Evolutionary conservation across 2,888 invertebrate genomes (phyloP).

Genomic region (Zonitis immaculata): DNA sequence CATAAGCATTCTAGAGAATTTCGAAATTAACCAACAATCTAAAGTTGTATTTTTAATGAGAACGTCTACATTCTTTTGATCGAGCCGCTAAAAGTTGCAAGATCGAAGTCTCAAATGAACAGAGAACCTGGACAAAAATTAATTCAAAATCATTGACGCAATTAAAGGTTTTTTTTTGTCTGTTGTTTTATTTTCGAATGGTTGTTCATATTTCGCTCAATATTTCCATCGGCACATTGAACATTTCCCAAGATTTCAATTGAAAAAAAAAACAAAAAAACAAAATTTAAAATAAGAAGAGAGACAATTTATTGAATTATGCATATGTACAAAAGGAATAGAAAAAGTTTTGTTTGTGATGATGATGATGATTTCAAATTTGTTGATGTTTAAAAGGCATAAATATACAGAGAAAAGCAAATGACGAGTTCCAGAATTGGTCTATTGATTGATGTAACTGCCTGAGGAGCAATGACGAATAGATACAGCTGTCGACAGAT

Average conservation of each 20-base stretch:
- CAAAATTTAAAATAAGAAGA: neutral
- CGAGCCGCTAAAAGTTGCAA: no score
- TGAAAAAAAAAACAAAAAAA: neutral
- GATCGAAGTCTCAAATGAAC: no score
- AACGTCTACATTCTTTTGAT: no score
- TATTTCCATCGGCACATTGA: slow-evolving; percentile 15
- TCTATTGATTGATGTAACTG: slow-evolving; percentile 35
- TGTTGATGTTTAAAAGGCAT: slow-evolving; percentile 18
- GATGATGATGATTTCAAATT: slow-evolving; percentile 15
- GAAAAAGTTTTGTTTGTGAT: no score
- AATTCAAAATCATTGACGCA: no score
- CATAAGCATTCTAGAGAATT: no score
- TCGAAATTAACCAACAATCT: no score
- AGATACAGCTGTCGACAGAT: slow-evolving; percentile 38
- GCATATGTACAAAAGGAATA: no score
- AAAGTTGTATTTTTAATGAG: no score
- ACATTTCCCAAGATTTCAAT: slow-evolving; percentile 17
- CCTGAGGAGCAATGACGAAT: slow-evolving; percentile 36
- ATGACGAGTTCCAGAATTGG: slow-evolving; percentile 30
- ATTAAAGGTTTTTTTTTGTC: neutral
- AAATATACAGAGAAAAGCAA: slow-evolving; percentile 3
- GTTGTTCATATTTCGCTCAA: slow-evolving; percentile 6
- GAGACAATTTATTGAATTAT: slow-evolving; percentile 3
- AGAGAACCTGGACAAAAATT: no score
- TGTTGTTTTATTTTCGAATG: neutral